Evolutionary conservation across 2,888 invertebrate genomes (phyloP), one percentile per base, ranked within the genome.

Genomic region (Hypena proboscidalis): DNA sequence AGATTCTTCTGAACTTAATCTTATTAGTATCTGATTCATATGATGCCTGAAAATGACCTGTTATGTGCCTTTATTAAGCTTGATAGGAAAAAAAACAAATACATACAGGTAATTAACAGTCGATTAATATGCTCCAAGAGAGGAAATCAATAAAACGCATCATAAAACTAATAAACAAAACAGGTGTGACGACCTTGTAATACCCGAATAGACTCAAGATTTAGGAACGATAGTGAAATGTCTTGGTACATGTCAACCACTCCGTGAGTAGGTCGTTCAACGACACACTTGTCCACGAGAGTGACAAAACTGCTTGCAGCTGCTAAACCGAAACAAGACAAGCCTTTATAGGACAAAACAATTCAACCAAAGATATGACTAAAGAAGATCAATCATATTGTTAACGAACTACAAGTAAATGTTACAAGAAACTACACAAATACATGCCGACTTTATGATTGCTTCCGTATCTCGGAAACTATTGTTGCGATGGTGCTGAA

Each of bases 221-320:
- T 58, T 45, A 55, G 57, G 67, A 74, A 74, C 58, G 80, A 82
- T 83, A 83, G 84, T 84, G 80, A 85, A 84, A 81, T 77, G 78
- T 77, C 72, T 66, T 60, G 64, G 59, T 62, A 64, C 66, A 70
- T 67, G 70, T 70, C 68, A 63, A 66, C 59, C 57, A 60, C 63
- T 62, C 70, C 77, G 78, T 80, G 83, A 84, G 80, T 80, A 74
- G 83, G 83, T 83, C 81, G 78, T 77, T 70, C 73, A 56, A 57
- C 78, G 85, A 72, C 88, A 85, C 79, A 85, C 85, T 85, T 85
- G 82, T 66, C 72, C 73, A 78, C 56, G 70, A 77, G 68, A 78
- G 69, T 82, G 74, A 80, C 79, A 81, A 82, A 83, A 73, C 63
- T 52, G 64, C 70, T 67, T 72, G 67, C 74, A 69, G 66, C 74